These are phyloP conservation scores for Neuroscelio doddi DNA, from an alignment of 2,888 invertebrate species.

Conservation along the genomic window DNA sequence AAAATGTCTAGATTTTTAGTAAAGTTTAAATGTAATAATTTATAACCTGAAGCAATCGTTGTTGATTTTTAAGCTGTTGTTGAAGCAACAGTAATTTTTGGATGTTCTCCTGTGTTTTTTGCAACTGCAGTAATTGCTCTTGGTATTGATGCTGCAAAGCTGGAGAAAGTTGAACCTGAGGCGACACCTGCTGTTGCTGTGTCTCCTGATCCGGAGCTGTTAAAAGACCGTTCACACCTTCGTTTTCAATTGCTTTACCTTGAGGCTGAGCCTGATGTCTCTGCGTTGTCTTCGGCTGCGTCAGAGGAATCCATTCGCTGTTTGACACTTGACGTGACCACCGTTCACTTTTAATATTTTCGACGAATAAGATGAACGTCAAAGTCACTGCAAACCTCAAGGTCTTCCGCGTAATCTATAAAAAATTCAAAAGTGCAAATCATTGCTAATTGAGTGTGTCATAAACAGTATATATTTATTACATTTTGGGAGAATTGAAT, in stretches of 20 bases:
- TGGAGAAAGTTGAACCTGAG: slow-evolving; percentile 61
- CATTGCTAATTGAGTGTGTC: no score
- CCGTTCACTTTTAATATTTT: slow-evolving; percentile 55
- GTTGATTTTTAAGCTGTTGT: slow-evolving; percentile 65
- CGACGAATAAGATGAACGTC: slow-evolving; percentile 52
- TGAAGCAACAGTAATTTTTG: slow-evolving; percentile 65
- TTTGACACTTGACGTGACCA: slow-evolving; percentile 69
- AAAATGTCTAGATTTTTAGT: background rate
- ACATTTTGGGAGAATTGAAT: no score
- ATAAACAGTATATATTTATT: no score
- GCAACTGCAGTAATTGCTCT: slow-evolving; percentile 66
- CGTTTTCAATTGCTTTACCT: slow-evolving; percentile 41
- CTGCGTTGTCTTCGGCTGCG: slow-evolving; percentile 58
- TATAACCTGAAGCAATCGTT: slow-evolving; percentile 67
- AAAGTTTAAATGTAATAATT: slow-evolving; percentile 13
- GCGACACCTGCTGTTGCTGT: slow-evolving; percentile 21
- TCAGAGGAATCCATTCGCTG: slow-evolving; percentile 70
- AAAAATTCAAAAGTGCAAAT: no score
- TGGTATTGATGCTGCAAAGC: slow-evolving; percentile 68
- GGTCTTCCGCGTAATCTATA: slow-evolving; percentile 60
- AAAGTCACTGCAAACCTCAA: slow-evolving; percentile 52
- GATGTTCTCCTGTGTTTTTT: slow-evolving; percentile 69
- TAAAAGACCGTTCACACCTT: slow-evolving; percentile 28
- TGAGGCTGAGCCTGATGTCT: slow-evolving; percentile 47
- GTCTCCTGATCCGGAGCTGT: slow-evolving; percentile 42